Percentiles rank a stretch among this genome's conserved stretches.
Evolutionary conservation across 1,140 invertebrate genomes (phyloP).

Genomic region (Lithobius niger): DNA sequence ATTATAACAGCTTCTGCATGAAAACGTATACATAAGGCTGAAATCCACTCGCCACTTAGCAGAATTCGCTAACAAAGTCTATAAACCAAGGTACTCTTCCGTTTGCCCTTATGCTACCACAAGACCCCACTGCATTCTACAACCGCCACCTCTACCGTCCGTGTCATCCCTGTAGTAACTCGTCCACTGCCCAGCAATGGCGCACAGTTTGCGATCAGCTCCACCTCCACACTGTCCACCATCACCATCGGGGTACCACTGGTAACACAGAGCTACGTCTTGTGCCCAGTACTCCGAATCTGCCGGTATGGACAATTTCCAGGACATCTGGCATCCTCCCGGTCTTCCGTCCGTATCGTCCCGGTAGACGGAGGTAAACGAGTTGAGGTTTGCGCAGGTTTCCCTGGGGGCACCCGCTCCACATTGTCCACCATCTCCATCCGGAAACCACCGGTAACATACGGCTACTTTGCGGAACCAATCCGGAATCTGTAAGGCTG

Average conservation of each 20-base stretch:
- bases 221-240: conserved; percentile 8
- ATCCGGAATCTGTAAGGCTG: neutral
- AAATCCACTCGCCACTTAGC: no score
- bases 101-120: no score
- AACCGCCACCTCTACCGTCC: conserved; percentile 5
- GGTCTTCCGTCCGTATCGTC: conserved; percentile 7
- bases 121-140: conserved; percentile 10
- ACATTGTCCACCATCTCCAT: neutral
- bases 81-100: no score
- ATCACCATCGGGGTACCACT: conserved; percentile 9
- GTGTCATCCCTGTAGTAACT: conserved; percentile 10
- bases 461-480: neutral
- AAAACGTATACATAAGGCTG: no score
- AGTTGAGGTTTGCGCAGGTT: neutral
- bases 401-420: neutral
- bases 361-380: neutral
- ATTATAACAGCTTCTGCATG: no score
- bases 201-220: conserved; percentile 3
- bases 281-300: neutral
- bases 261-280: neutral
- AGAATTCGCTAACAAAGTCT: no score
- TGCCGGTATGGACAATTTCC: neutral
- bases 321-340: conserved; percentile 7
- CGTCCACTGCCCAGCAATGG: conserved; percentile 5
- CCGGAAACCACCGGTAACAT: conserved; percentile 3